These are phyloP conservation scores for Cynodonichthys magdalenae DNA, from an alignment of 2,797 vertebrate genomes.

Conservation along the genomic window DNA sequence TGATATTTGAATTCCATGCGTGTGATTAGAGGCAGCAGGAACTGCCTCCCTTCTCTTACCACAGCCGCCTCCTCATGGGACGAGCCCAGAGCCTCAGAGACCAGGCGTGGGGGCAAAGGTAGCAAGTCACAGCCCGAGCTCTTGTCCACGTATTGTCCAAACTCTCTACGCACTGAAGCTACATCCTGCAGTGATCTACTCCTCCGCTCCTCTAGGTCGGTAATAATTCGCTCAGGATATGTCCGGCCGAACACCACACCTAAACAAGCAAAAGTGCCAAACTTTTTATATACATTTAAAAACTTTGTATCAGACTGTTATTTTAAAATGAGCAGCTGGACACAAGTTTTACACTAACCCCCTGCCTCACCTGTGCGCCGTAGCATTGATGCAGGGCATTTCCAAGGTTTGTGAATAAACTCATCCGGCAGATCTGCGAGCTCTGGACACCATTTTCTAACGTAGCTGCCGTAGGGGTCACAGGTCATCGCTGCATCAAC, in stretches of 20 bases:
- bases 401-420: slow-evolving; percentile 81
- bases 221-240: slow-evolving; percentile 71
- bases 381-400: slow-evolving; percentile 73
- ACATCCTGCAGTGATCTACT: slow-evolving; percentile 75
- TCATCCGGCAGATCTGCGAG: slow-evolving; percentile 74
- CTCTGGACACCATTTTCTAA: slow-evolving; percentile 80
- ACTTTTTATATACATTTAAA: not conserved
- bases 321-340: not conserved
- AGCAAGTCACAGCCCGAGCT: slow-evolving; percentile 75
- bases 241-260: slow-evolving; percentile 71
- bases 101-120: slow-evolving; percentile 69
- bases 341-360: too few relatives aligned
- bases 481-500: slow-evolving; percentile 80
- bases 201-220: slow-evolving; percentile 71
- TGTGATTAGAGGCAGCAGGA: slow-evolving; percentile 78
- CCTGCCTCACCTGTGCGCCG: slow-evolving; percentile 65
- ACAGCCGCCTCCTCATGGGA: slow-evolving; percentile 28
- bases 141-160: slow-evolving; percentile 72
- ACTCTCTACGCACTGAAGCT: slow-evolving; percentile 63
- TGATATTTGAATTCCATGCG: slow-evolving; percentile 82
- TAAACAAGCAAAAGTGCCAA: slow-evolving; percentile 20
- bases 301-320: not conserved
- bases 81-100: slow-evolving; percentile 63
- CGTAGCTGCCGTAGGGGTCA: slow-evolving; percentile 71
- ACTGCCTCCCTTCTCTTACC: slow-evolving; percentile 43